A percentile compares a stretch with the other conserved stretches of the same genome.
Evolutionary conservation across 1,140 invertebrate genomes (phyloP).

Genomic region (Apis cerana): DNA sequence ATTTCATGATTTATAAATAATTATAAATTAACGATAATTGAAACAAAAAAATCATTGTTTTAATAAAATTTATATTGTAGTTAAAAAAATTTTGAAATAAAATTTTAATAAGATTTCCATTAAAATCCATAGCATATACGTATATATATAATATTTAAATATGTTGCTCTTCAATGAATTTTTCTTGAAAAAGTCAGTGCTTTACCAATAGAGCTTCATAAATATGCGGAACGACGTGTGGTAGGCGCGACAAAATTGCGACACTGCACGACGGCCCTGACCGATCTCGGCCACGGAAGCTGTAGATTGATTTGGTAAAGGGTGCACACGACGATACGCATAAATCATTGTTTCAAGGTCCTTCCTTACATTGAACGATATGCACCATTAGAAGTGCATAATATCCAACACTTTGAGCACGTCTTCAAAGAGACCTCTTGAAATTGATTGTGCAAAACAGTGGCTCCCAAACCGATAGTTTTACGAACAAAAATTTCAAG

Average conservation of each 20-base stretch:
- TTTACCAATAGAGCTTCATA: not conserved
- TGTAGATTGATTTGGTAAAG: conserved; percentile 59
- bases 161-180: not conserved
- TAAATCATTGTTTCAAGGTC: conserved; percentile 63
- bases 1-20: not conserved
- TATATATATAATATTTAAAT: not conserved
- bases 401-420: not conserved
- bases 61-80: no score
- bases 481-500: not conserved
- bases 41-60: not conserved
- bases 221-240: conserved; percentile 13
- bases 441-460: conserved; percentile 21
- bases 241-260: conserved; percentile 20
- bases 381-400: not conserved
- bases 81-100: not conserved
- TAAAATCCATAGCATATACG: not conserved
- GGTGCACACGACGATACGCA: conserved; percentile 43
- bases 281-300: conserved; percentile 52
- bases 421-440: conserved; percentile 13
- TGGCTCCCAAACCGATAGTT: not conserved
- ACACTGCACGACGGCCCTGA: conserved; percentile 30
- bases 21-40: not conserved
- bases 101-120: not conserved
- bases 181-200: not conserved
- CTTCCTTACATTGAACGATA: conserved; percentile 35